Evolutionary conservation across 2,888 invertebrate species (phyloP).

Genomic region (Celastrina argiolus): DNA sequence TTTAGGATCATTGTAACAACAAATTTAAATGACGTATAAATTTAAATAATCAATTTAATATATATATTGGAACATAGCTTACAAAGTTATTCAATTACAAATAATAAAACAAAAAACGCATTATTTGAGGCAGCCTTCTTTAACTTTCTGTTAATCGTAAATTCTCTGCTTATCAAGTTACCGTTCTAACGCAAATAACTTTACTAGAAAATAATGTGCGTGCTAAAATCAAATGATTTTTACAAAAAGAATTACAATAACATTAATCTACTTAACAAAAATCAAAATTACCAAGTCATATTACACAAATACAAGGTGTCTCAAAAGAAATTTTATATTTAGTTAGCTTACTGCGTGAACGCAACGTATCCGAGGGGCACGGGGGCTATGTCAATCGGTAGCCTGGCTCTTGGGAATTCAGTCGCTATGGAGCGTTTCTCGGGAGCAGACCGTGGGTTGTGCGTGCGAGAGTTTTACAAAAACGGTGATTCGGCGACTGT

Average conservation of each 20-base stretch:
- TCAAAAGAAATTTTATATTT: too few species aligned
- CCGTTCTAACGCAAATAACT: neutral
- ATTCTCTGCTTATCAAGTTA: neutral
- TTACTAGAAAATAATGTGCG: neutral
- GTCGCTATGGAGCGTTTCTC: too few species aligned
- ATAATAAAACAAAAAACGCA: neutral
- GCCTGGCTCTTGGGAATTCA: conserved; percentile 31
- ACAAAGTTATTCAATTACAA: too few species aligned
- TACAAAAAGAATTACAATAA: neutral
- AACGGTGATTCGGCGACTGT: conserved; percentile 34
- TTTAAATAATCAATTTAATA: too few species aligned
- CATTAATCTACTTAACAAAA: neutral
- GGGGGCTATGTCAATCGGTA: conserved; percentile 26
- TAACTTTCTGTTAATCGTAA: neutral
- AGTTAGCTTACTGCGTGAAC: conserved; percentile 28
- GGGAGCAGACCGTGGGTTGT: conserved; percentile 33
- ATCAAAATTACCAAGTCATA: neutral
- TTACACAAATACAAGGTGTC: too few species aligned
- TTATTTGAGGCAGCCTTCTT: neutral
- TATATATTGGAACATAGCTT: too few species aligned
- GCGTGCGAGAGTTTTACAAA: conserved; percentile 35
- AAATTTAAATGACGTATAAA: too few species aligned
- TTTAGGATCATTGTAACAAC: too few species aligned
- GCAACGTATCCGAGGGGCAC: conserved; percentile 27
- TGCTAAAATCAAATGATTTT: neutral